phyloP scores from a whole-genome alignment of 2,888 invertebrate genomes.

The Agrochola macilenta region DNA sequence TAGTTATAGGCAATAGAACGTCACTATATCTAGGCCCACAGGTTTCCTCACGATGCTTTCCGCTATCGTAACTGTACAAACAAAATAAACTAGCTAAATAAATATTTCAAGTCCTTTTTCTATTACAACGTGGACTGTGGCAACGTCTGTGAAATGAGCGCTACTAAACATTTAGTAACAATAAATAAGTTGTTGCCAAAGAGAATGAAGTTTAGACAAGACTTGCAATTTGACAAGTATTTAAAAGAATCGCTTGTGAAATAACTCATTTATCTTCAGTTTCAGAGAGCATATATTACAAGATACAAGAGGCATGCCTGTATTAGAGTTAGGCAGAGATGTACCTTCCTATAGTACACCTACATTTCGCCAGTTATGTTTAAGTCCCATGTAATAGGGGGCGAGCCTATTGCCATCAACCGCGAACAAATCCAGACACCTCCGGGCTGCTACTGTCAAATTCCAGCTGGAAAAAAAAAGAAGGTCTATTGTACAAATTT shows the following conservation, averaged over 20 bases:
- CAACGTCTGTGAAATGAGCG: constrained; percentile 25
- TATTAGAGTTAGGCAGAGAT: too few species aligned
- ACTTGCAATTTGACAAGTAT: constrained; percentile 14
- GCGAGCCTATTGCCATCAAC: too few species aligned
- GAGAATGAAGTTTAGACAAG: not conserved
- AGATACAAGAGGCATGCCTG: not conserved
- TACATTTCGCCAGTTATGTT: too few species aligned
- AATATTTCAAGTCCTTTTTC: constrained; percentile 19
- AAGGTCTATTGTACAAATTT: too few species aligned
- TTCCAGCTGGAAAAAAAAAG: too few species aligned
- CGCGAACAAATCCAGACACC: too few species aligned
- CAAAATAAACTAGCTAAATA: not conserved
- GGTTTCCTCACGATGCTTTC: not conserved
- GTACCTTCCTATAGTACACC: too few species aligned
- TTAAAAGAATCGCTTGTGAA: constrained; percentile 13
- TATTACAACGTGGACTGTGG: constrained; percentile 18
- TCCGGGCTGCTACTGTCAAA: too few species aligned
- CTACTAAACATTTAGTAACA: constrained; percentile 22
- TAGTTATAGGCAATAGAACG: not conserved
- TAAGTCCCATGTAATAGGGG: too few species aligned
- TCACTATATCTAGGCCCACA: not conserved
- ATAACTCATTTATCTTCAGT: not conserved
- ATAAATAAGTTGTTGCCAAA: constrained; percentile 33
- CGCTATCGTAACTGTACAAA: not conserved
- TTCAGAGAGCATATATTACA: not conserved